These are phyloP conservation scores for Pelecanoides urinatrix DNA, from an alignment of 2,113 vertebrate genomes.

Conservation along the genomic window DNA sequence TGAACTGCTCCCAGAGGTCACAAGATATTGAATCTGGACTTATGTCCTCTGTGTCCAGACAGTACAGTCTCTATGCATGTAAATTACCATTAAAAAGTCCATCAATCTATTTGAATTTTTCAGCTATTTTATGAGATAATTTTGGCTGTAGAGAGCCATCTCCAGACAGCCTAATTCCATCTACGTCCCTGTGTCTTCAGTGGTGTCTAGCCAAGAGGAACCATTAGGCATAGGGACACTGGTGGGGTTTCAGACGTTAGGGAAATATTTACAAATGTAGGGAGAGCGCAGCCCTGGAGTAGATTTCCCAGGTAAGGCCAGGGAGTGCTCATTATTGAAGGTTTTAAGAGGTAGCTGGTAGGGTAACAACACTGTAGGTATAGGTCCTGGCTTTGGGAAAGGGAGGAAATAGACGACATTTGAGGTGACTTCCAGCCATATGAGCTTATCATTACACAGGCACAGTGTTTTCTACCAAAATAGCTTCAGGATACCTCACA, in stretches of 20 bases:
- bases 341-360: not conserved
- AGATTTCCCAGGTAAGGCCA: not conserved
- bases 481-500: not conserved
- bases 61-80: conserved; percentile 5
- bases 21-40: conserved; percentile 4
- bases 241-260: not conserved
- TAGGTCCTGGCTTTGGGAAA: not conserved
- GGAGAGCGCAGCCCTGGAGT: not conserved
- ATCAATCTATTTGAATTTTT: conserved; percentile 8
- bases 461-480: not conserved
- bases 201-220: not conserved
- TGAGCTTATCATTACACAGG: not conserved
- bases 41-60: conserved; percentile 22
- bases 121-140: not conserved
- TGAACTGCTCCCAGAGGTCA: conserved; percentile 26
- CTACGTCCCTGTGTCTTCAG: not conserved
- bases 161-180: conserved; percentile 38
- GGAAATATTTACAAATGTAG: not conserved
- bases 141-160: not conserved
- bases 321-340: not conserved
- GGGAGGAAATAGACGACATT: not conserved
- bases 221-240: not conserved
- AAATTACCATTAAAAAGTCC: conserved; percentile 29
- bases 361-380: not conserved
- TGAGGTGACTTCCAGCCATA: not conserved